Evolutionary conservation across 2,888 invertebrate species (phyloP), one percentile per base, ranked within the genome.

Genomic region (Lasiommata megera): DNA sequence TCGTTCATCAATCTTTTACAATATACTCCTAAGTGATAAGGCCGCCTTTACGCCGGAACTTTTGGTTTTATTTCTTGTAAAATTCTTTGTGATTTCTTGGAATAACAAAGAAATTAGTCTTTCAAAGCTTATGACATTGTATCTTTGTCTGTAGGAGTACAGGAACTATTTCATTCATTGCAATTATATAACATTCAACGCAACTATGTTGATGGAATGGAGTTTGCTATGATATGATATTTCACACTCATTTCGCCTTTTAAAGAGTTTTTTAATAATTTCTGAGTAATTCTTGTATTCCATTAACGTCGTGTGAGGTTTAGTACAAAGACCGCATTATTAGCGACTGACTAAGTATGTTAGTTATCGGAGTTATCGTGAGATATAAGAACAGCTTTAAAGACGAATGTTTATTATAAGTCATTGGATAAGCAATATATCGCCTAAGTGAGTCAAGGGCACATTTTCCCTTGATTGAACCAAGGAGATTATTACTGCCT

Each of bases 301-400:
- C 23, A 3, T 23, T 23, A 23, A 3, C 56, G 23, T 60, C 56
- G 53, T 56, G 60, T 60, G 56, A 48, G 55, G 53, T 57, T 6
- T 28, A 47, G 8, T 38, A 56, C 46, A 53, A 53, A 46, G 56
- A 54, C 37, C 6, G 36, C 48, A 23, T 57, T 54, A 36, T 37
- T 50, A 5, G 16, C 16, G 31, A 16, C 16, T 34, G 31, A 29
- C 31, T 47, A 2, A 38, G 7, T 14, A 38, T 12, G 6, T 16
- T 14, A 37, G 6, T n/a, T 5, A 41, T 47, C 31, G 16, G 46
- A 31, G 17, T n/a, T 29, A 46, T 29, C 31, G 12, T 31, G 14
- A 3, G 6, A 43, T n/a, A 43, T 12, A 11, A 11, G 9, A 34
- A 34, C 31, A 31, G 7, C 28, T 28, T n/a, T 6, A 28, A 7